Base-by-base conservation (phyloP, 2,113 vertebrate genomes). In the Plectropomus leopardus region DNA sequence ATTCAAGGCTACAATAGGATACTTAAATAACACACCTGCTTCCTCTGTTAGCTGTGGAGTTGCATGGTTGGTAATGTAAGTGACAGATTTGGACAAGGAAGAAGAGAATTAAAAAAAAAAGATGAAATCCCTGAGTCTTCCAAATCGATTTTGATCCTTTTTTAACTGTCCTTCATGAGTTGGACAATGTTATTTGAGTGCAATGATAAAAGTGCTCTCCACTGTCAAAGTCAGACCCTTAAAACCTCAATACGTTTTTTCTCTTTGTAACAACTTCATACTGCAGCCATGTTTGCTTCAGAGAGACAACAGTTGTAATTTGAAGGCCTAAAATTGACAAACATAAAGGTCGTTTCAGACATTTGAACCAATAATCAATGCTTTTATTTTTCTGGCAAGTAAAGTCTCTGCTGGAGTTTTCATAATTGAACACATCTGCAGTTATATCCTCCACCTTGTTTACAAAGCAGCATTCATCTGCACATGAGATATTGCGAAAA, bases 401-500 rank as follows among this genome's bases (percentile, higher is more conserved):
- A 24, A 53, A 24, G 2, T 54, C 4, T 30, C 32, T 42, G 32
- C 23, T 54, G 16, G 23, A 26, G 14, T 1, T 26, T 24, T 54
- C 42, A 17, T 16, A 23, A 40, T 40, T 40, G 36, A 40, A 2
- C n/a, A n/a, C 26, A 45, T 44, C 16, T 42, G 26, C 47, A 32
- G 16, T 54, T 34, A 57, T 4, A 21, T 45, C 14, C 26, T 30
- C 48, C 42, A 61, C 44, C 5, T 60, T 50, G 14, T 19, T n/a
- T 53, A 59, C 10, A 72, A 76, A 48, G 44, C 16, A n/a, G 50
- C 40, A 17, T 30, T 16, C 4, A 17, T 50, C 53, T 79, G 21
- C 16, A 26, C 34, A 32, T 10, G 21, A 44, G 45, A 53, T 54
- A 55, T 16, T 54, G 11, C 19, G 21, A 45, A 72, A 26, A 48